Conservation (phyloP, 2,888 invertebrate species). For the Germaria angustata region DNA sequence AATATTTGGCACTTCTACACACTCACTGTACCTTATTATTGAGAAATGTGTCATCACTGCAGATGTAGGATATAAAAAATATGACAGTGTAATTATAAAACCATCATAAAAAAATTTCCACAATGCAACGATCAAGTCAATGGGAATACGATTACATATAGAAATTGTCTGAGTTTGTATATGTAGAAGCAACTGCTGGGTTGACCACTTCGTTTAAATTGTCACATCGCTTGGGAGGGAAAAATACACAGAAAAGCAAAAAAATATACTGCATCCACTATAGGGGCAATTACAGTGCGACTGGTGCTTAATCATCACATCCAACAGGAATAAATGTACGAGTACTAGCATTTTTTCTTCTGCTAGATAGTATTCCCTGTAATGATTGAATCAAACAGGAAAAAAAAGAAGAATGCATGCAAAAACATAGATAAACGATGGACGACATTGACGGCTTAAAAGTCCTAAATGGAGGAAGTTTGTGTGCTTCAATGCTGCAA, state of each 20-base stretch:
- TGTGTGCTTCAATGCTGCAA: not conserved
- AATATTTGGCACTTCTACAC: too few relatives aligned
- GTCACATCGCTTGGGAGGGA: constrained; percentile 10
- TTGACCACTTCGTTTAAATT: constrained; percentile 32
- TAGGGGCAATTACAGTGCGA: constrained; percentile 63
- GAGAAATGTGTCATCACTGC: too few relatives aligned
- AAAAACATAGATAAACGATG: constrained; percentile 49
- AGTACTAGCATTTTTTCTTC: not conserved
- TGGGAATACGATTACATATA: not conserved
- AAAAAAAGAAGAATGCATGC: constrained; percentile 30
- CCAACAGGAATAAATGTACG: constrained; percentile 44
- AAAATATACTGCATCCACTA: constrained; percentile 3
- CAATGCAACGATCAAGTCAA: not conserved
- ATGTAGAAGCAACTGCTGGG: not conserved
- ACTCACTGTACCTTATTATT: too few relatives aligned
- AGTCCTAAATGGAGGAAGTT: constrained; percentile 32
- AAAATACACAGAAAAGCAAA: not conserved
- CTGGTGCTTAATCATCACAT: constrained; percentile 62
- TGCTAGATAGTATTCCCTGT: not conserved
- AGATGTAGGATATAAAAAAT: not conserved
- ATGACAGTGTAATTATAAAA: constrained; percentile 57
- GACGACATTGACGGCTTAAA: constrained; percentile 41
- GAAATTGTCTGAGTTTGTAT: not conserved
- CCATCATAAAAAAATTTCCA: constrained; percentile 29
- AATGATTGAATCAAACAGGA: not conserved